Evolutionary conservation across 2,797 vertebrate genomes (phyloP).

Genomic region (Malacoraja senta): DNA sequence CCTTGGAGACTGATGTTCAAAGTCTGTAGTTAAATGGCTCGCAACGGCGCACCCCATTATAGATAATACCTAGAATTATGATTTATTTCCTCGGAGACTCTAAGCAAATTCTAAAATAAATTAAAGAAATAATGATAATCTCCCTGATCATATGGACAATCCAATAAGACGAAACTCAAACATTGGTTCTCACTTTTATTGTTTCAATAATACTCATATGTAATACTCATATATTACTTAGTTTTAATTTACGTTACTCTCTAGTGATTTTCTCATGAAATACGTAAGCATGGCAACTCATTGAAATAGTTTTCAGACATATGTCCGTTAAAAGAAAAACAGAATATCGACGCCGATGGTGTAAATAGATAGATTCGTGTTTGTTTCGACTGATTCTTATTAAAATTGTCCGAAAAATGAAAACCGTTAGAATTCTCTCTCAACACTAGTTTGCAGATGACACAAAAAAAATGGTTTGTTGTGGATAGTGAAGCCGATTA

Average conservation of each 20-base stretch:
- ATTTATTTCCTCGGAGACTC: slow-evolving; percentile 34
- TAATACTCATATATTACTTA: background rate
- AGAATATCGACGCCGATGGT: background rate
- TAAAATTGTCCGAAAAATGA: background rate
- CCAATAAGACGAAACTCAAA: slow-evolving; percentile 16
- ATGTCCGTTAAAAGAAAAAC: background rate
- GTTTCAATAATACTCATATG: slow-evolving; percentile 22
- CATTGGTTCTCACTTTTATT: slow-evolving; percentile 5
- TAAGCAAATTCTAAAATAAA: slow-evolving; percentile 36
- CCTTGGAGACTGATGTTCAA: slow-evolving; percentile 32
- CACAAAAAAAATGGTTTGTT: background rate
- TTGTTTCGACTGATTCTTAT: background rate
- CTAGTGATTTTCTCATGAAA: background rate
- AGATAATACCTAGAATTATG: slow-evolving; percentile 28
- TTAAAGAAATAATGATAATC: slow-evolving; percentile 37
- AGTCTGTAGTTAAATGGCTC: slow-evolving; percentile 36
- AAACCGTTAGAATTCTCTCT: background rate
- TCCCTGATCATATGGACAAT: background rate
- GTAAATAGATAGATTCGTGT: no score
- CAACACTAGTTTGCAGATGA: no score
- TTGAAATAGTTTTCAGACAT: background rate
- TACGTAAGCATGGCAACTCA: background rate
- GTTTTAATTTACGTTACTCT: slow-evolving; percentile 24
- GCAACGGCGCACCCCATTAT: background rate
- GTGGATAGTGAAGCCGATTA: no score